phyloP scores from a whole-genome alignment of 1,140 invertebrate species.

The Pseudachorutes palmiensis region DNA sequence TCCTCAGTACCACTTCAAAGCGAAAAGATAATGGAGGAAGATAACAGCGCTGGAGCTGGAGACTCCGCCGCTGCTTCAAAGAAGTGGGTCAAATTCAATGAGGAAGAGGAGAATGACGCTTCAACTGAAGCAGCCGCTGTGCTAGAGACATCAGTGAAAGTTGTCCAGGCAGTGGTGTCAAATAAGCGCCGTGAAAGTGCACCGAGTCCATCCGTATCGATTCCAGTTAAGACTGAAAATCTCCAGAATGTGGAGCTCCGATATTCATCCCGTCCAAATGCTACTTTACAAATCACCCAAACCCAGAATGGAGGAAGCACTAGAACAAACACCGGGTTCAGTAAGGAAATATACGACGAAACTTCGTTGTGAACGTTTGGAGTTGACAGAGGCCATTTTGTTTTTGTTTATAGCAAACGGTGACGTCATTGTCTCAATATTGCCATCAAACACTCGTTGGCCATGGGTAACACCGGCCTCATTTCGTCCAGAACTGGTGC shows the following conservation, averaged over 20 bases:
- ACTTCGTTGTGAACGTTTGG: background rate
- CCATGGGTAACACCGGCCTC: constrained; percentile 85
- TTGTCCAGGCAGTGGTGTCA: constrained; percentile 13
- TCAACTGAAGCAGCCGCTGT: constrained; percentile 31
- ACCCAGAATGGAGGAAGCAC: background rate
- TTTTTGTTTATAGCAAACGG: constrained; percentile 64
- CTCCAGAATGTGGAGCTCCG: constrained; percentile 22
- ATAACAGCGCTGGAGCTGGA: background rate
- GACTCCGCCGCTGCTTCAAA: constrained; percentile 22
- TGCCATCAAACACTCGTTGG: constrained; percentile 79
- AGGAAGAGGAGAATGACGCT: constrained; percentile 38
- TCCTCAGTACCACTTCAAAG: background rate
- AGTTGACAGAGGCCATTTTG: background rate
- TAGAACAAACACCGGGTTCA: constrained; percentile 23
- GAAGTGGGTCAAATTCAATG: constrained; percentile 43
- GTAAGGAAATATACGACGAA: constrained; percentile 8
- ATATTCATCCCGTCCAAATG: constrained; percentile 1
- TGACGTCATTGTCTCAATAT: constrained; percentile 79
- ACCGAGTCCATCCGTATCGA: background rate
- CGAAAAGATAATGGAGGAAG: background rate
- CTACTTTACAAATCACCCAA: background rate
- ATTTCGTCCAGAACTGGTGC: constrained; percentile 85
- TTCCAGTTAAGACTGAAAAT: background rate
- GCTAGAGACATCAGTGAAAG: constrained; percentile 30
- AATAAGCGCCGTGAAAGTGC: background rate